phyloP scores from a whole-genome alignment of 2,113 vertebrate genomes.

The Pristiophorus japonicus region DNA sequence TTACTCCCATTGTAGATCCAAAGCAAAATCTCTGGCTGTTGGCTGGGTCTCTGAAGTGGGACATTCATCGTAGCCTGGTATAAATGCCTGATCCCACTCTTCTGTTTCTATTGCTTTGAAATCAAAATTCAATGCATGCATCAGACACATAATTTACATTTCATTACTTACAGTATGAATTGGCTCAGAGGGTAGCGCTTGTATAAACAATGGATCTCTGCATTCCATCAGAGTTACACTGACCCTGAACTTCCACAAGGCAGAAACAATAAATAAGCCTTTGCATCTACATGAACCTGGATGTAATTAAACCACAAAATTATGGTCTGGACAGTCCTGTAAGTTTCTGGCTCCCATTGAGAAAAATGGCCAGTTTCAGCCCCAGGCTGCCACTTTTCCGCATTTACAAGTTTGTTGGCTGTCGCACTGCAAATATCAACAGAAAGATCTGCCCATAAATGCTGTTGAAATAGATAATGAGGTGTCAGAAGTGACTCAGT shows the following conservation, averaged over 20 bases:
- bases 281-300: background rate
- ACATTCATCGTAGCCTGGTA: background rate
- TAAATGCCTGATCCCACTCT: background rate
- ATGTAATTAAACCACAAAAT: background rate
- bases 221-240: conserved; percentile 23
- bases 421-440: background rate
- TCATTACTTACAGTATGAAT: background rate
- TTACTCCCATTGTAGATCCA: background rate
- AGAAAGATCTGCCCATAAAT: background rate
- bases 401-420: background rate
- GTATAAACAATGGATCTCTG: background rate
- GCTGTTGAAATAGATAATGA: background rate
- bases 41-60: background rate
- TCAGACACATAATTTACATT: conserved; percentile 4
- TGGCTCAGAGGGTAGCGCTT: background rate
- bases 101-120: background rate
- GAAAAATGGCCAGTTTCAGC: background rate
- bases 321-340: background rate
- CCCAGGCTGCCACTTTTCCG: background rate
- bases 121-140: background rate
- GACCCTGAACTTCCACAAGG: conserved; percentile 5
- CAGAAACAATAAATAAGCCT: background rate
- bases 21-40: background rate
- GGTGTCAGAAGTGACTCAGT: background rate
- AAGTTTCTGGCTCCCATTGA: background rate